Evolutionary conservation across 1,140 invertebrate genomes (phyloP).

Genomic region (Drosophila malerkotliana): DNA sequence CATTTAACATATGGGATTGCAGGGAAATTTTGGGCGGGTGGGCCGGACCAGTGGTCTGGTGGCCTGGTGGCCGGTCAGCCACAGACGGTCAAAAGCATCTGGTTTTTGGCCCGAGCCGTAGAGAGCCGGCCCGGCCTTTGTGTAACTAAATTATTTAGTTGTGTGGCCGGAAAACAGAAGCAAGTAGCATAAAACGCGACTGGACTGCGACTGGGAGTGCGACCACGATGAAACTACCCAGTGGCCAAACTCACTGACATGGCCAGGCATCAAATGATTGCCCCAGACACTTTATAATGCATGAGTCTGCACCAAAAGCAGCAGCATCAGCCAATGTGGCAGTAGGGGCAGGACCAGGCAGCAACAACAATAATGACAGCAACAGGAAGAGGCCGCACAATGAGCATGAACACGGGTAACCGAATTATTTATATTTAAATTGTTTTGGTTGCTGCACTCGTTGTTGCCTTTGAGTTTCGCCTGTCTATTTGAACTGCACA

Average conservation of each 20-base stretch:
- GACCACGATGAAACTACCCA: slow-evolving; percentile 36
- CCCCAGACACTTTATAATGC: slow-evolving; percentile 81
- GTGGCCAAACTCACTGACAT: slow-evolving; percentile 61
- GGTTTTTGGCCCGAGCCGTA: slow-evolving; percentile 17
- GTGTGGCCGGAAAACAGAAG: slow-evolving; percentile 56
- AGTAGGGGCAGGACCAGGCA: slow-evolving; percentile 19
- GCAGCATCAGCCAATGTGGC: slow-evolving; percentile 5
- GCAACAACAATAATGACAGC: slow-evolving; percentile 50
- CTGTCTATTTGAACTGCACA: slow-evolving; percentile 56
- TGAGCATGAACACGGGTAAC: slow-evolving; percentile 79
- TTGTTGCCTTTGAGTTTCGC: slow-evolving; percentile 59
- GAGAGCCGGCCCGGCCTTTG: slow-evolving; percentile 18
- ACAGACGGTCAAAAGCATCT: slow-evolving; percentile 54
- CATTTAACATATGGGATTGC: slow-evolving; percentile 44
- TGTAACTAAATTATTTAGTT: slow-evolving; percentile 80
- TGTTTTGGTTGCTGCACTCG: slow-evolving; percentile 68
- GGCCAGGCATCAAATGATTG: slow-evolving; percentile 75
- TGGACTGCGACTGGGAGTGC: slow-evolving; percentile 20
- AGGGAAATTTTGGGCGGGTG: slow-evolving; percentile 41
- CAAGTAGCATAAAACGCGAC: slow-evolving; percentile 34
- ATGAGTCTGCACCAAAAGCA: slow-evolving; percentile 54
- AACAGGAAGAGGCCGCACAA: slow-evolving; percentile 66
- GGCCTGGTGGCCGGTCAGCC: slow-evolving; percentile 58
- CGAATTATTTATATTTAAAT: slow-evolving; percentile 83
- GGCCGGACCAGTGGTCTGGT: slow-evolving; percentile 8